Conservation (phyloP, 2,113 vertebrate genomes). For the Nymphicus hollandicus region DNA sequence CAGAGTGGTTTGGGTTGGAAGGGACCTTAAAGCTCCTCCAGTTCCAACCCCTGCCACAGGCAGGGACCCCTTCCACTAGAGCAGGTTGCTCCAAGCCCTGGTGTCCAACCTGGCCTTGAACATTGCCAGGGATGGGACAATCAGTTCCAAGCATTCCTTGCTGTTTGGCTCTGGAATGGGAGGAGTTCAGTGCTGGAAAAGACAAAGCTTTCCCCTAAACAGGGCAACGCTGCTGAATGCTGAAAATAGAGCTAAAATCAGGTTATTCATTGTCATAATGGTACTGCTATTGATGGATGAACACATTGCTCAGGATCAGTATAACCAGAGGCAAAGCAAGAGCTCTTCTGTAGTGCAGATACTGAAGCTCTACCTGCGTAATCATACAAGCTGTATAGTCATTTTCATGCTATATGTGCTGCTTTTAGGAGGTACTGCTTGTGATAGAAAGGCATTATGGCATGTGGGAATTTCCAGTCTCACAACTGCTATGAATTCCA, state of each 20-base stretch:
- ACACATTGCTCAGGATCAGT: fast-evolving
- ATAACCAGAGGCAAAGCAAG: not conserved
- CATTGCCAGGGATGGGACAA: not conserved
- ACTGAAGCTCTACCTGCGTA: not conserved
- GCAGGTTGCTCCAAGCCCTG: not conserved
- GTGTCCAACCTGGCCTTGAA: not conserved
- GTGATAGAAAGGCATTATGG: not conserved
- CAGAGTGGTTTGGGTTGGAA: not conserved
- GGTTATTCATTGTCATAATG: not conserved
- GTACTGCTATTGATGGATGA: not conserved
- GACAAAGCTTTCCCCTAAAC: not conserved
- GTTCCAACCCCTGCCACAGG: not conserved
- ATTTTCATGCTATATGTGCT: not conserved
- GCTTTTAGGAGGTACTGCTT: not conserved
- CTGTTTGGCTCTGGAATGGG: not conserved
- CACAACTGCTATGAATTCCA: not conserved
- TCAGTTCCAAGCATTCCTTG: not conserved
- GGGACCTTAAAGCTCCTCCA: not conserved
- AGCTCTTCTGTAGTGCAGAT: not conserved
- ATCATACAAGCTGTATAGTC: not conserved
- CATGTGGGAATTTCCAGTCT: not conserved
- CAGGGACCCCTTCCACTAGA: not conserved
- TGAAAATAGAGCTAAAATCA: not conserved
- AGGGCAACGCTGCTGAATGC: not conserved
- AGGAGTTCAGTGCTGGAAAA: not conserved